Percentiles rank a stretch among this genome's conserved stretches.
Conservation (phyloP, 1,140 invertebrate species). For the Papilio aristodemus region DNA sequence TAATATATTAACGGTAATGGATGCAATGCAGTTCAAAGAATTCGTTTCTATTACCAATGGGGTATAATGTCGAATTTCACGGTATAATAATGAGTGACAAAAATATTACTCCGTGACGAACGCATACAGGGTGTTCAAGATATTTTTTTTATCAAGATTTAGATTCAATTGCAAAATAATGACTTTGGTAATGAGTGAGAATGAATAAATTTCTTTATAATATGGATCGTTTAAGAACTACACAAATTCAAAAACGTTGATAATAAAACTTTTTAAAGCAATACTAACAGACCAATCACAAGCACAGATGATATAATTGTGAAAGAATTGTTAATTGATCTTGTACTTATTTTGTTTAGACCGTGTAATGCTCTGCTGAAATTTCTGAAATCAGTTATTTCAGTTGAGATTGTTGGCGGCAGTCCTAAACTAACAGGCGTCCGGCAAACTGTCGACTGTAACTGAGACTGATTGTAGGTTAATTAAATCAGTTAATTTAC, state of each 20-base stretch:
- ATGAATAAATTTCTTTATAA: no score
- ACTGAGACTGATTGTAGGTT: not conserved
- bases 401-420: constrained; percentile 4
- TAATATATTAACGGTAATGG: constrained; percentile 11
- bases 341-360: not conserved
- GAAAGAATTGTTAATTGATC: not conserved
- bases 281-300: no score
- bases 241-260: no score
- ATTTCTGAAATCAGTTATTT: constrained; percentile 2
- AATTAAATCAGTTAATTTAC: constrained; percentile 15
- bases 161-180: no score
- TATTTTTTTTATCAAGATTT: not conserved
- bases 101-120: not conserved
- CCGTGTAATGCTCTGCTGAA: not conserved
- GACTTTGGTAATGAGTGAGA: no score
- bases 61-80: constrained; percentile 29
- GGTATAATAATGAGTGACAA: constrained; percentile 23
- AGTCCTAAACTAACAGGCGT: constrained; percentile 15
- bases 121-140: constrained; percentile 16
- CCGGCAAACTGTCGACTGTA: not conserved
- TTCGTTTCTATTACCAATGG: constrained; percentile 3
- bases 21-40: not conserved
- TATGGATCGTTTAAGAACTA: no score
- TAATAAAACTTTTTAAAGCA: no score
- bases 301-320: no score